Conservation (phyloP, 2,797 vertebrate species). For the Moxostoma hubbsi region DNA sequence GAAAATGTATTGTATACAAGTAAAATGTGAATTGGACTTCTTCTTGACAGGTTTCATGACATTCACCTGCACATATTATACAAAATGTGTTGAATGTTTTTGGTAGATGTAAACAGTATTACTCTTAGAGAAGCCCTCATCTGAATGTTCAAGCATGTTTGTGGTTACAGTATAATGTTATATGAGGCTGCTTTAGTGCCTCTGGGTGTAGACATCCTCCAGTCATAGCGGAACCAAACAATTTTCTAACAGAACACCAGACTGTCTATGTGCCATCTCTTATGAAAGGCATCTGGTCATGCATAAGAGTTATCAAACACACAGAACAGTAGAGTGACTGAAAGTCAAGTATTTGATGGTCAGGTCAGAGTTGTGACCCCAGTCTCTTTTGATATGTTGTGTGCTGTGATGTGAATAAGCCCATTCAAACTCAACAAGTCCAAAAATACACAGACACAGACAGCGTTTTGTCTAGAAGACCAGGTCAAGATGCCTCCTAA, state of each 20-base stretch:
- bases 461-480: neutral
- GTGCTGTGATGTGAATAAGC: neutral
- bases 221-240: neutral
- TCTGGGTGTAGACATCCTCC: neutral
- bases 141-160: neutral
- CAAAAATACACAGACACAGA: neutral
- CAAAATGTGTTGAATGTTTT: too few species aligned
- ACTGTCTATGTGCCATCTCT: neutral
- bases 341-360: neutral
- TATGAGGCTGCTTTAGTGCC: neutral
- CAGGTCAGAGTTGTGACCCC: neutral
- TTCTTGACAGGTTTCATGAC: neutral
- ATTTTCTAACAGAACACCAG: neutral
- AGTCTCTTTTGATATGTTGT: neutral
- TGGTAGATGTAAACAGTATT: too few species aligned
- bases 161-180: too few species aligned
- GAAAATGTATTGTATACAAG: too few species aligned
- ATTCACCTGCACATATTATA: neutral
- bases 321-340: neutral
- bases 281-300: neutral
- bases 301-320: neutral
- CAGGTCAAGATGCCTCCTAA: neutral
- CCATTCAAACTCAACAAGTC: neutral
- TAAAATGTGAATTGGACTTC: neutral
- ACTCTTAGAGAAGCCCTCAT: neutral